Percentiles rank a stretch among this genome's conserved stretches.
These are phyloP conservation scores for Notamacropus eugenii DNA, from an alignment of 2,797 vertebrate genomes.

Conservation along the genomic window DNA sequence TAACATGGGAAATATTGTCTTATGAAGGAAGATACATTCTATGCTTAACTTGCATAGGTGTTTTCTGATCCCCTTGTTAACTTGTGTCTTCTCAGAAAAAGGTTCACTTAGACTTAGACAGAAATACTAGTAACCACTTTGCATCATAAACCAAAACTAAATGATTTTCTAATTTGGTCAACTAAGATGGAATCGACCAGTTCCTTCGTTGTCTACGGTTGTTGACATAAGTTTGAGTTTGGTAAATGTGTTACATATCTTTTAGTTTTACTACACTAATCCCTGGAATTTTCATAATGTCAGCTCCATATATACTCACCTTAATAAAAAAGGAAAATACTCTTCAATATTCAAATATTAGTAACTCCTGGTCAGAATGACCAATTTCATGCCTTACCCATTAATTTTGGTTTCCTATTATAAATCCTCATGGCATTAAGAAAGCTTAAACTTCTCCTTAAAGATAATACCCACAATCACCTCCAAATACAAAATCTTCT, in stretches of 20 bases:
- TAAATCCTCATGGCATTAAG: conserved; percentile 21
- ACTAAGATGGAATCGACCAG: background rate
- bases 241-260: conserved; percentile 4
- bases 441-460: background rate
- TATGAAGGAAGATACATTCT: conserved; percentile 31
- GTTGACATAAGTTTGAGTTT: conserved; percentile 14
- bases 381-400: background rate
- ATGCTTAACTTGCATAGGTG: conserved; percentile 32
- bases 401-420: conserved; percentile 8
- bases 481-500: background rate
- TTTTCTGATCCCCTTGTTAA: background rate
- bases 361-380: conserved; percentile 13
- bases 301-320: conserved; percentile 29
- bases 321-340: background rate
- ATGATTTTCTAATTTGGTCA: conserved; percentile 62
- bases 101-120: conserved; percentile 30
- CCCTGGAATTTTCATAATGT: conserved; percentile 30
- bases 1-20: background rate
- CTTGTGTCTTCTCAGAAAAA: conserved; percentile 14
- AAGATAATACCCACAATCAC: conserved; percentile 20
- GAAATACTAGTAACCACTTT: conserved; percentile 10
- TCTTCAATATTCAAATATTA: conserved; percentile 35
- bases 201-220: conserved; percentile 49
- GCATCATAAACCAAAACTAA: conserved; percentile 45
- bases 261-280: conserved; percentile 28